Conservation (phyloP, 2,888 invertebrate genomes). For the Ecliptopera silaceata region DNA sequence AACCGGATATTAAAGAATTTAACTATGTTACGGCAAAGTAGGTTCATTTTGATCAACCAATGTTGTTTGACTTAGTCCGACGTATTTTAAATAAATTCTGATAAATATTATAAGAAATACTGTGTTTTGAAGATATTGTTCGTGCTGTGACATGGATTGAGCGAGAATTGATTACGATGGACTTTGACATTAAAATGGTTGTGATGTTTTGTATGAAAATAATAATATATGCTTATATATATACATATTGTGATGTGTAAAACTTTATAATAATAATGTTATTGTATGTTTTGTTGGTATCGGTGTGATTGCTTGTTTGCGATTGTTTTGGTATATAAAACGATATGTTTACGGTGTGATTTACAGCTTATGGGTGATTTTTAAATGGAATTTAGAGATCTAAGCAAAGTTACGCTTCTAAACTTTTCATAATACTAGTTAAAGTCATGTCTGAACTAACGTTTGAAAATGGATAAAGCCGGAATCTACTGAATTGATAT, state of each 20-base stretch:
- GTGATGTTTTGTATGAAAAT: not conserved
- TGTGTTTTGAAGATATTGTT: no score
- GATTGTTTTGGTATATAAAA: slow-evolving; percentile 19
- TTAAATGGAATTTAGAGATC: not conserved
- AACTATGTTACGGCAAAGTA: no score
- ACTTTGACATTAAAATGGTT: slow-evolving; percentile 12
- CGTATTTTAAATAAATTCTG: no score
- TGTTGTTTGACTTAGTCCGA: no score
- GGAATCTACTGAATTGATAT: not conserved
- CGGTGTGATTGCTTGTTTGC: slow-evolving; percentile 41
- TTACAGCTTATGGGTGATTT: not conserved
- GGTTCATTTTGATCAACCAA: no score
- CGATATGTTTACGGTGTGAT: slow-evolving; percentile 3
- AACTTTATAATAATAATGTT: not conserved
- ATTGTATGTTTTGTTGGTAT: slow-evolving; percentile 30
- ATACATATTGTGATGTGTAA: slow-evolving; percentile 8
- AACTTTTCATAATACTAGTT: not conserved
- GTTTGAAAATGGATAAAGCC: not conserved
- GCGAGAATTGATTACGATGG: slow-evolving; percentile 3
- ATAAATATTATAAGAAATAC: no score
- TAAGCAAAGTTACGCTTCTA: not conserved
- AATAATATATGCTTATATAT: slow-evolving; percentile 12
- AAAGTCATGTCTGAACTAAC: not conserved
- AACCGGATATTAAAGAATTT: no score
- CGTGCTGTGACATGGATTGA: not conserved